These are phyloP conservation scores for Chymomyza amoena DNA, from an alignment of 2,888 invertebrate species.

Conservation along the genomic window DNA sequence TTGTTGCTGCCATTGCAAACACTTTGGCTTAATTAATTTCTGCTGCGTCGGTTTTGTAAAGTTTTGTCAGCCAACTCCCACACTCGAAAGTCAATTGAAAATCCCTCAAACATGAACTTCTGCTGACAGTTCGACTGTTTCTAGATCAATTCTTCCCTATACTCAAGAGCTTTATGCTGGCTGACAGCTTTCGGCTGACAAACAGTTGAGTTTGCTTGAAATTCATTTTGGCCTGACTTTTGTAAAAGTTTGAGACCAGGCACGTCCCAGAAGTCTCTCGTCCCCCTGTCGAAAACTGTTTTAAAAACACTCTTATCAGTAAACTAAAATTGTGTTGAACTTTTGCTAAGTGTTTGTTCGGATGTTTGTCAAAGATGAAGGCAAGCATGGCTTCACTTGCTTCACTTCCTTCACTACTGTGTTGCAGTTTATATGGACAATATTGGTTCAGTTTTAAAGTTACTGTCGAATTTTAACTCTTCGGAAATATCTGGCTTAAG, in stretches of 20 bases:
- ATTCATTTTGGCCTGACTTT: not conserved
- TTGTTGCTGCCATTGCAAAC: slow-evolving; percentile 42
- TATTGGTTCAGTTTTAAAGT: too few relatives aligned
- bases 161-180: not conserved
- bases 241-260: not conserved
- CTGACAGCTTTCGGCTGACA: not conserved
- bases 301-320: not conserved
- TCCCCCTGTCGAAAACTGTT: not conserved
- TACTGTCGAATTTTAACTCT: too few relatives aligned
- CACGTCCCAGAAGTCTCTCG: not conserved
- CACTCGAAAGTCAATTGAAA: not conserved
- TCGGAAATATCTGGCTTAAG: too few relatives aligned
- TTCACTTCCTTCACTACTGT: too few relatives aligned
- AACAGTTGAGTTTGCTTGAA: not conserved
- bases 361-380: too few relatives aligned
- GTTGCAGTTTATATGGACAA: too few relatives aligned
- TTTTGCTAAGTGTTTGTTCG: too few relatives aligned
- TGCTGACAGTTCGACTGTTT: not conserved
- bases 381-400: too few relatives aligned
- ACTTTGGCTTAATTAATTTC: slow-evolving; percentile 59
- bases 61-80: not conserved
- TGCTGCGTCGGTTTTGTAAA: slow-evolving; percentile 19
- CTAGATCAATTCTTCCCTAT: not conserved
- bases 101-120: not conserved
- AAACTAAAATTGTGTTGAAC: not conserved